Percentiles rank a stretch among this genome's conserved stretches.
Evolutionary conservation across 2,113 vertebrate genomes (phyloP).

Genomic region (Mormoops blainvillei): DNA sequence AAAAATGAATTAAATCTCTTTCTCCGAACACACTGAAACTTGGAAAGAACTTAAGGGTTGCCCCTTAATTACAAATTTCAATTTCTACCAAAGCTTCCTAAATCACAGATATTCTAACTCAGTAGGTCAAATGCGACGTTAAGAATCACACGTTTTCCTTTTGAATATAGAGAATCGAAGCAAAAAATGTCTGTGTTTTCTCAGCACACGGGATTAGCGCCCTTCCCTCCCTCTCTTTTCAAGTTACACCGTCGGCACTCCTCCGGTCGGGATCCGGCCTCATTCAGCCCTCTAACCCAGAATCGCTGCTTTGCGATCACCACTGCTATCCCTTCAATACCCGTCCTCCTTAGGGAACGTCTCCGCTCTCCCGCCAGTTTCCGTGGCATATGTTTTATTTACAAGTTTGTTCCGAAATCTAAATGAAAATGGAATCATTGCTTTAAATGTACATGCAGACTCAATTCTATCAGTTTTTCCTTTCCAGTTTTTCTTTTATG

Average conservation of each 20-base stretch:
- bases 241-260: too few species aligned
- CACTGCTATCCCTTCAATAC: background rate
- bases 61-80: background rate
- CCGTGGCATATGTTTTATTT: background rate
- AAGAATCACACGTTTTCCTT: background rate
- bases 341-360: background rate
- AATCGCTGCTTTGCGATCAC: background rate
- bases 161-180: background rate
- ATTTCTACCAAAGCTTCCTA: background rate
- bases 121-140: background rate
- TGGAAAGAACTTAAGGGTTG: background rate
- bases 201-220: background rate
- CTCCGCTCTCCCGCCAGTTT: background rate
- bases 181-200: background rate
- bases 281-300: background rate
- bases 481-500: background rate
- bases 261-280: background rate
- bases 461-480: background rate
- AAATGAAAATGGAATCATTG: background rate
- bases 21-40: background rate
- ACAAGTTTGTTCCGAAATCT: background rate
- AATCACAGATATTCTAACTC: background rate
- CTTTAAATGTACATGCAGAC: background rate
- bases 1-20: background rate
- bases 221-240: background rate